Evolutionary conservation across 2,113 vertebrate species (phyloP).

Genomic region (Pagrus major): DNA sequence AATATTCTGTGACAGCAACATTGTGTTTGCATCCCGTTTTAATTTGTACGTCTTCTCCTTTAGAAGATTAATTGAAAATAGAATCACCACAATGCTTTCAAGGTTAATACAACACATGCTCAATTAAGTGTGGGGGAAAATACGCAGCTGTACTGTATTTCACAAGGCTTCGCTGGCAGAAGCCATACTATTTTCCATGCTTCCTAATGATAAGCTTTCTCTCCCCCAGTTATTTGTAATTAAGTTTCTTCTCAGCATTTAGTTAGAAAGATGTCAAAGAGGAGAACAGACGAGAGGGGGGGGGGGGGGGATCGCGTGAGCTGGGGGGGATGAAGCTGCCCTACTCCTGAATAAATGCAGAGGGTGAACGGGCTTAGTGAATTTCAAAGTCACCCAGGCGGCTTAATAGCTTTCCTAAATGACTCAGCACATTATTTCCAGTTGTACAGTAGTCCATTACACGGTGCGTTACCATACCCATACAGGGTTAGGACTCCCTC

Average conservation of each 20-base stretch:
- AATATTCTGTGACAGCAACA: conserved; percentile 49
- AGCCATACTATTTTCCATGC: conserved; percentile 50
- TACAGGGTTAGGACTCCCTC: conserved; percentile 56
- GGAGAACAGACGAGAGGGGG: conserved; percentile 24
- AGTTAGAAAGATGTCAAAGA: conserved; percentile 67
- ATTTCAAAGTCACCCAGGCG: conserved; percentile 82
- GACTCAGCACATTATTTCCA: conserved; percentile 83
- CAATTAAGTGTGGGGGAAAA: conserved; percentile 68
- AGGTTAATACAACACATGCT: conserved; percentile 74
- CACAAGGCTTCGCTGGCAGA: conserved; percentile 47
- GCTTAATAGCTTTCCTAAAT: conserved; percentile 79
- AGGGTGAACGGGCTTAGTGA: conserved; percentile 76
- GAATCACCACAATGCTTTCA: conserved; percentile 67
- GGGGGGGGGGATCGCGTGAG: conserved; percentile 23
- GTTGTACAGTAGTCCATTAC: conserved; percentile 81
- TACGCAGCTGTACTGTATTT: conserved; percentile 47
- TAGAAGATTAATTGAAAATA: conserved; percentile 76
- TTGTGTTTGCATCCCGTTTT: conserved; percentile 54
- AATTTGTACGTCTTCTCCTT: conserved; percentile 60
- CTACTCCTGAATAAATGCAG: conserved; percentile 71
- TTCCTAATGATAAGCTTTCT: conserved; percentile 57
- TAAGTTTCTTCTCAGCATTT: conserved; percentile 71
- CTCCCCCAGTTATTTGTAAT: conserved; percentile 72
- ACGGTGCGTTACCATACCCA: conserved; percentile 68
- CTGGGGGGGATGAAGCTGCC: conserved; percentile 50